Evolutionary conservation across 35 echinoderm and acorn worm genomes (phyloP).

Genomic region (Lytechinus variegatus): DNA sequence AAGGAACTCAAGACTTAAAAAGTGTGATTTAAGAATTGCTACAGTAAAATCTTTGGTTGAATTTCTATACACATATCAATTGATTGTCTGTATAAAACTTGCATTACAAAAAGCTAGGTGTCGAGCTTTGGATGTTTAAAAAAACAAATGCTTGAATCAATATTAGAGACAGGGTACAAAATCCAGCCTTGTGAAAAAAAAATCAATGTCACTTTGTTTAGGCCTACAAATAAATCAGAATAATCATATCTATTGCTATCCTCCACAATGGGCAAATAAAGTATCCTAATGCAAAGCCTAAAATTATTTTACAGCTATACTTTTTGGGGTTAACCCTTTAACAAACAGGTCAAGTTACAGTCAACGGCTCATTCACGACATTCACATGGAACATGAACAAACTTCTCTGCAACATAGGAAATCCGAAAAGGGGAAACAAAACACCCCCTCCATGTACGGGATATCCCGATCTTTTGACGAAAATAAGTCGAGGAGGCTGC

Average conservation of each 20-base stretch:
- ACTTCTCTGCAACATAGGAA: not conserved
- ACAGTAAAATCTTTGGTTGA: too few species aligned
- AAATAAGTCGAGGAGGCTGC: not conserved
- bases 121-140: too few species aligned
- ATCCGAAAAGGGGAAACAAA: slow-evolving; percentile 11
- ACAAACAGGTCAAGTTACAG: not conserved
- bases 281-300: too few species aligned
- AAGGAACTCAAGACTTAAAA: not conserved
- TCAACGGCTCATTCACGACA: not conserved
- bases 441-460: not conserved
- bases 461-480: slow-evolving; percentile 6
- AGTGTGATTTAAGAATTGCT: too few species aligned
- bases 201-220: not conserved
- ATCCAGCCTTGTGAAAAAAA: not conserved
- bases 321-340: not conserved
- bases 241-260: not conserved
- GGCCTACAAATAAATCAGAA: too few species aligned
- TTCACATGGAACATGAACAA: not conserved
- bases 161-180: too few species aligned
- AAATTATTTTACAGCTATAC: too few species aligned
- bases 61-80: too few species aligned
- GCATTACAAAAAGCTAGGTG: too few species aligned
- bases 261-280: not conserved
- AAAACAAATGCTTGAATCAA: too few species aligned
- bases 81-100: too few species aligned